Evolutionary conservation across 2,888 invertebrate genomes (phyloP).

Genomic region (Ceratothoa steindachneri): DNA sequence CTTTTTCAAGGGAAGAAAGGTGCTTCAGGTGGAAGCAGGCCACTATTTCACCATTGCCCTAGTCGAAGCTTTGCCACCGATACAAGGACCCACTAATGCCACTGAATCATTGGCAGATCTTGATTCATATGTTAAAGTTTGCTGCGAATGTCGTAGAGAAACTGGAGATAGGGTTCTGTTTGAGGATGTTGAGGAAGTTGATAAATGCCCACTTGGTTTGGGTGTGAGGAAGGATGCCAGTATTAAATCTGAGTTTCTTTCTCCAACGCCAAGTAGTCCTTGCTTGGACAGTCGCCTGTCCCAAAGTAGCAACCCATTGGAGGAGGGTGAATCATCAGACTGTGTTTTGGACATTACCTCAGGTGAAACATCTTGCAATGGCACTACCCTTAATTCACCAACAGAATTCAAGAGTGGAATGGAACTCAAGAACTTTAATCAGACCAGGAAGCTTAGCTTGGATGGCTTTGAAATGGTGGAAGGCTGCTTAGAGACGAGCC

Average conservation of each 20-base stretch:
- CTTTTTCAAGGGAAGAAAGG: constrained; percentile 66
- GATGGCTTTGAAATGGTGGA: constrained; percentile 13
- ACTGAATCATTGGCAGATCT: constrained; percentile 24
- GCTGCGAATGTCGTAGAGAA: constrained; percentile 27
- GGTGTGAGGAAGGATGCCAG: constrained; percentile 23
- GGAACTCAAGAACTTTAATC: neutral
- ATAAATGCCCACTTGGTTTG: constrained; percentile 37
- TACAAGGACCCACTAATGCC: constrained; percentile 5
- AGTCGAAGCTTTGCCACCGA: constrained; percentile 56
- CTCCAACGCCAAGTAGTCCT: constrained; percentile 27
- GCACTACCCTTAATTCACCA: constrained; percentile 19
- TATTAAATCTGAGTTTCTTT: constrained; percentile 24
- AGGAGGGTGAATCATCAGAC: constrained; percentile 36
- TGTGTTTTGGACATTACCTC: constrained; percentile 27
- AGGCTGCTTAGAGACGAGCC: neutral
- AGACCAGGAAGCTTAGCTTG: neutral
- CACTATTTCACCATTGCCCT: constrained; percentile 71
- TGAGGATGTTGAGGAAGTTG: constrained; percentile 28
- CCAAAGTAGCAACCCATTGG: constrained; percentile 26
- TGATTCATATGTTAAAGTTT: constrained; percentile 27
- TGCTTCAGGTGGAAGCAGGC: constrained; percentile 70
- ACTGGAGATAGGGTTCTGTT: constrained; percentile 33
- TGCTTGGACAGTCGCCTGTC: constrained; percentile 28
- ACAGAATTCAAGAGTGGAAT: constrained; percentile 6
- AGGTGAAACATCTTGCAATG: constrained; percentile 31